Base-by-base conservation (phyloP, 2,888 invertebrate species). In the Anthophora plumipes region DNA sequence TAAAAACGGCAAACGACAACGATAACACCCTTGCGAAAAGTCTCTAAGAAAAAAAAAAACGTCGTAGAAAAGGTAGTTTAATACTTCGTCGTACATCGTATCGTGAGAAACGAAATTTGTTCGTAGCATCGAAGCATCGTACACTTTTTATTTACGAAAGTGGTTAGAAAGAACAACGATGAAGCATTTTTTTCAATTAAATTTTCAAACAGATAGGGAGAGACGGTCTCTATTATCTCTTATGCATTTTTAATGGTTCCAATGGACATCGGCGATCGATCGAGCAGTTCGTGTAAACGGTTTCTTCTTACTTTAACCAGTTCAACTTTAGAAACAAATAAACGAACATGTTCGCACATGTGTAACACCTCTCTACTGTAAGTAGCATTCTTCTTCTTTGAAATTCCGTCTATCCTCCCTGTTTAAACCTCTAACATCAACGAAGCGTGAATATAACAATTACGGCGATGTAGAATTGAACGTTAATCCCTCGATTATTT, bases 171-270 rank as follows among this genome's bases (percentile, higher is more conserved):
- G 20, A 57, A 43, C 66, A 22, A 7, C 66, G 57, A 17, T 66
- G 31, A 52, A 73, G 67, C 46, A 22, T 77, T 74, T 46, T 31
- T 14, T 11, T n/a, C 46, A 22, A 57, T 14, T 25, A 61, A 54
- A 54, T 5, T 77, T 77, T 67, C 39, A 14, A 50, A 31, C 8
- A 48, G 17, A 12, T 14, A 7, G 12, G 37, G 22, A 17, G 25
- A 61, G 43, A 55, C 12, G 20, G 41, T 73, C 64, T 61, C 22
- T 25, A 1, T 12, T 46, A 43, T 41, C 48, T 48, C 66, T 20
- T 9, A 25, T 77, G 22, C 60, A 74, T 66, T 48, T 74, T 68
- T 60, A 52, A 52, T 74, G 52, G 8, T 8, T 57, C 43, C 2
- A 52, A 54, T 39, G 20, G 22, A 25, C 8, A 14, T 22, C 52